Evolutionary conservation across 2,113 vertebrate species (phyloP).

Genomic region (Isurus oxyrinchus): DNA sequence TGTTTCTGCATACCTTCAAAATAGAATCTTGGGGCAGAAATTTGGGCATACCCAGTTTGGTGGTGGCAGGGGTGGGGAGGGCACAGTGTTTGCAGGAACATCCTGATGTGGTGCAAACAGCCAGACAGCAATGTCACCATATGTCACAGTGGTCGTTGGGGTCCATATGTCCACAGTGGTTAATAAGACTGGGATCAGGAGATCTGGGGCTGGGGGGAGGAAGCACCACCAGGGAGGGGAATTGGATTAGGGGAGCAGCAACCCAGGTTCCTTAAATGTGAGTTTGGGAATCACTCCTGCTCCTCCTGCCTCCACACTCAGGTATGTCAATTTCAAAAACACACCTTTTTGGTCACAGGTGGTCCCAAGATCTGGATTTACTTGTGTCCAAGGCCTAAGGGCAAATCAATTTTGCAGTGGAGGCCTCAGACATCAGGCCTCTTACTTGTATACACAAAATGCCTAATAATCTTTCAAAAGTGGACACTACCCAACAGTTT

Average conservation of each 20-base stretch:
- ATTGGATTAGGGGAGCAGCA: neutral
- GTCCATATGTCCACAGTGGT: too few species aligned
- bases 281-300: neutral
- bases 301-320: neutral
- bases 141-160: neutral
- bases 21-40: neutral
- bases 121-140: too few species aligned
- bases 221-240: neutral
- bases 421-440: neutral
- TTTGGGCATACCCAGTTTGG: neutral
- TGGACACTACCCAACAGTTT: neutral
- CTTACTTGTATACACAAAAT: neutral
- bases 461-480: neutral
- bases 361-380: neutral
- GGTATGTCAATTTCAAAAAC: neutral
- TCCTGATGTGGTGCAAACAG: neutral
- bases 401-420: neutral
- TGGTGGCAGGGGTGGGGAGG: neutral
- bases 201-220: neutral
- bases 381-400: neutral
- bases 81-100: neutral
- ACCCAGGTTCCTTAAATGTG: neutral
- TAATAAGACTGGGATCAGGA: neutral
- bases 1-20: neutral
- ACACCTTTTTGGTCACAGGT: neutral